Percentiles rank a stretch among this genome's conserved stretches.
Evolutionary conservation across 2,888 invertebrate species (phyloP).

Genomic region (Eupithecia centaureata): DNA sequence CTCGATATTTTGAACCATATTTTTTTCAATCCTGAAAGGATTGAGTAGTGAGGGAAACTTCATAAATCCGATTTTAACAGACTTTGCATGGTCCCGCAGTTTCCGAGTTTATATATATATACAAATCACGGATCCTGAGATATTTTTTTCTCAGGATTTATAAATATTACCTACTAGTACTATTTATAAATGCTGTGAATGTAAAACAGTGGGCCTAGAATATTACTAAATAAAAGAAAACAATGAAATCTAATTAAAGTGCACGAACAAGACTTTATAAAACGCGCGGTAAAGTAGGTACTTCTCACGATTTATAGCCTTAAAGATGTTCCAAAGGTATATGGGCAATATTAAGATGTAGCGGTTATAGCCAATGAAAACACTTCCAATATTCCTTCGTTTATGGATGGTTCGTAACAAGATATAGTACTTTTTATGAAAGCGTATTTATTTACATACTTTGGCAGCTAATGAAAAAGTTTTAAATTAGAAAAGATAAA

Average conservation of each 20-base stretch:
- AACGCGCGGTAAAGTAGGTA: constrained; percentile 64
- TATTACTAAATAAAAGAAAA: constrained; percentile 45
- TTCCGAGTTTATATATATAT: too few relatives aligned
- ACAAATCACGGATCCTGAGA: neutral
- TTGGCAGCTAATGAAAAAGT: constrained; percentile 10
- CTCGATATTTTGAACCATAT: neutral
- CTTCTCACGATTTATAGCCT: constrained; percentile 64
- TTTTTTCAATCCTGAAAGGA: neutral
- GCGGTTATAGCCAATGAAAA: constrained; percentile 53
- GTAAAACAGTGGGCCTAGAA: neutral
- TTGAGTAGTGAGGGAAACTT: too few relatives aligned
- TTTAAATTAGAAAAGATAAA: neutral
- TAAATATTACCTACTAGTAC: too few relatives aligned
- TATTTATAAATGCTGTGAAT: neutral
- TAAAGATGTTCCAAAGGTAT: constrained; percentile 50
- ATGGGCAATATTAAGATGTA: constrained; percentile 57
- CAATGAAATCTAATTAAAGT: constrained; percentile 59
- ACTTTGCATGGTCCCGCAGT: neutral
- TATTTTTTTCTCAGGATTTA: too few relatives aligned
- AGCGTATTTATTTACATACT: constrained; percentile 9
- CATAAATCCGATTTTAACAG: neutral
- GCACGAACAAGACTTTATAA: constrained; percentile 61
- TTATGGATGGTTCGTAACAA: constrained; percentile 53
- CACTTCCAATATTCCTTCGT: constrained; percentile 57
- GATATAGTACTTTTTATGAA: constrained; percentile 35